phyloP scores from a whole-genome alignment of 2,113 vertebrate genomes.

The Poicephalus meyeri region DNA sequence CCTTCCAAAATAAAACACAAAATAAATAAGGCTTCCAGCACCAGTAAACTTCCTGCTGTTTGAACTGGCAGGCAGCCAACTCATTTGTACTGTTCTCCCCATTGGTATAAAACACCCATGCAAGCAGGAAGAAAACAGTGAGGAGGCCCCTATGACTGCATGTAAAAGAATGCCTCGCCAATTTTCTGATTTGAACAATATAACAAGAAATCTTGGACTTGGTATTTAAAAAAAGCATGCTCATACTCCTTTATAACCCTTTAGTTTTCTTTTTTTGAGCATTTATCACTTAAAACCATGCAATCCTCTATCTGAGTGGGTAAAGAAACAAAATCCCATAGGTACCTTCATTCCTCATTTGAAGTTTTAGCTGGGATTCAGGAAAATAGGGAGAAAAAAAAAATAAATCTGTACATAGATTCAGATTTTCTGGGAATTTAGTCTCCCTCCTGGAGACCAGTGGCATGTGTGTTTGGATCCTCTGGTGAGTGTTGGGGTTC shows the following conservation, averaged over 20 bases:
- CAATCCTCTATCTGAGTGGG: background rate
- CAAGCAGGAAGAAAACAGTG: background rate
- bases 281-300: constrained; percentile 32
- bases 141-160: background rate
- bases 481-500: background rate
- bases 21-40: constrained; percentile 44
- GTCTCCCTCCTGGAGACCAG: background rate
- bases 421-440: background rate
- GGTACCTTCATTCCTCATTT: background rate
- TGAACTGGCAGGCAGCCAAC: constrained; percentile 34
- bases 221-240: background rate
- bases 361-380: background rate
- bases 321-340: background rate
- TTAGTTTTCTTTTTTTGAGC: background rate
- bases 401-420: background rate
- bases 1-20: constrained; percentile 38
- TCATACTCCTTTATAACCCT: background rate
- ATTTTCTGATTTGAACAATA: background rate
- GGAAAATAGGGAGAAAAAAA: background rate
- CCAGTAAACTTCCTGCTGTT: constrained; percentile 35
- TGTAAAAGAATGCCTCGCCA: background rate
- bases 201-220: background rate
- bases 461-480: background rate
- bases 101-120: background rate
- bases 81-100: constrained; percentile 2